Evolutionary conservation across 92 coral and sea anemone genomes (phyloP), one percentile per base, ranked within the genome.

Genomic region (Porites cylindrica): DNA sequence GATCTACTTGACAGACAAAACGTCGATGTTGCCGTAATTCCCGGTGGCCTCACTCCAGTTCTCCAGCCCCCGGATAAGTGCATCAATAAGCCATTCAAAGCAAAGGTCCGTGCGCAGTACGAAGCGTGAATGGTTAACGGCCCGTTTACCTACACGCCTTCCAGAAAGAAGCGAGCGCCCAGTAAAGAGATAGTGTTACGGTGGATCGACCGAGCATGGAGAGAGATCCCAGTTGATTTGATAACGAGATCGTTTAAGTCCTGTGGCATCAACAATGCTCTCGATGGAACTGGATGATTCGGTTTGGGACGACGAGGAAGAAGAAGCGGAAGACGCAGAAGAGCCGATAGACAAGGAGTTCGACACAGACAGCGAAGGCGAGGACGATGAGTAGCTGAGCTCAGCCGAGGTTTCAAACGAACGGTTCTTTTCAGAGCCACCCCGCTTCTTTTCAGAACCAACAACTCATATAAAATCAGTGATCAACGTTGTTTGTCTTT

Each of bases 181-280:
- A 53, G 82, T 23, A 71, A 84, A 84, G 88, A 84, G 53, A 7
- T 54, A 56, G 79, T 85, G 75, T 68, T 72, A 43, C 67, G 43
- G 52, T 86, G 85, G 85, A 79, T 79, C 51, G 54, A 79, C 23
- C 29, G 61, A 78, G 90, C 85, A n/a, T 79, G 90, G 90, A 23
- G 58, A 10, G 70, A 52, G 69, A 79, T 86, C 65, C 85, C 90
- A 26, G 69, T 26, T 14, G 88, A 72, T 11, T 23, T 83, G 81
- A 26, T 83, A 59, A 52, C 38, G 4, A 61, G 78, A 86, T 65
- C 91, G 47, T 87, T 80, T 81, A 69, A 78, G 47, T 78, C 83
- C 59, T 87, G 91, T 43, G 91, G 82, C 8, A 87, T 87, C 80
- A 68, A 67, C 38, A 87, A 87, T 83, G 68, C 61, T 56, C 91